Base-by-base conservation (phyloP, 2,888 invertebrate genomes). In the Drosophila histrio region DNA sequence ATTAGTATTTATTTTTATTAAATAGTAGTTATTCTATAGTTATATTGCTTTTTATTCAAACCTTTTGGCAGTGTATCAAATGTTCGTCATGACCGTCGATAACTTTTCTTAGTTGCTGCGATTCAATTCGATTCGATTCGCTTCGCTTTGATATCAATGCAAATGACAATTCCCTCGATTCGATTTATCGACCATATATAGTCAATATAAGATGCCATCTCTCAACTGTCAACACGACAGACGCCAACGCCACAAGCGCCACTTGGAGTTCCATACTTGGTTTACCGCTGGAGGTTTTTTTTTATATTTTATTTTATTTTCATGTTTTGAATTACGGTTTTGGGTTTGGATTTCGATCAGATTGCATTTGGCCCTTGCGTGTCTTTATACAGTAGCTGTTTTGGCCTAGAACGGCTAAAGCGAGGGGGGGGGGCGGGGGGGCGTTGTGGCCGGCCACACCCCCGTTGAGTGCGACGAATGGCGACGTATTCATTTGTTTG, bases 401-500 rank as follows among this genome's bases (percentile, higher is more conserved):
- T 66, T 71, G 71, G 72, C 72, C 71, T 71, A 71, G 71, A 71
- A 71, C 66, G 41, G 57, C 26, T n/a, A n/a, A n/a, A n/a, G n/a
- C n/a, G n/a, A n/a, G n/a, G n/a, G n/a, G n/a, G n/a, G n/a, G n/a
- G n/a, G n/a, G n/a, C n/a, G n/a, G n/a, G n/a, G n/a, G n/a, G n/a
- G n/a, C n/a, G n/a, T n/a, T n/a, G n/a, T n/a, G n/a, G n/a, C n/a
- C n/a, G n/a, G n/a, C 21, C 22, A 0, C 26, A 8, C 32, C 11
- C 22, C 22, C 36, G 19, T 9, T 8, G 17, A 4, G 13, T 4
- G 2, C 6, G 26, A 22, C 66, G 66, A 84, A 77, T 76, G 77
- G 74, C 77, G 79, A 77, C 81, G 81, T 83, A 81, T 81, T 84
- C 75, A 81, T 84, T 84, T 87, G 84, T 84, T 84, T 84, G 84